These are phyloP conservation scores for Nilaparvata lugens DNA, from an alignment of 1,140 invertebrate genomes.

Conservation along the genomic window DNA sequence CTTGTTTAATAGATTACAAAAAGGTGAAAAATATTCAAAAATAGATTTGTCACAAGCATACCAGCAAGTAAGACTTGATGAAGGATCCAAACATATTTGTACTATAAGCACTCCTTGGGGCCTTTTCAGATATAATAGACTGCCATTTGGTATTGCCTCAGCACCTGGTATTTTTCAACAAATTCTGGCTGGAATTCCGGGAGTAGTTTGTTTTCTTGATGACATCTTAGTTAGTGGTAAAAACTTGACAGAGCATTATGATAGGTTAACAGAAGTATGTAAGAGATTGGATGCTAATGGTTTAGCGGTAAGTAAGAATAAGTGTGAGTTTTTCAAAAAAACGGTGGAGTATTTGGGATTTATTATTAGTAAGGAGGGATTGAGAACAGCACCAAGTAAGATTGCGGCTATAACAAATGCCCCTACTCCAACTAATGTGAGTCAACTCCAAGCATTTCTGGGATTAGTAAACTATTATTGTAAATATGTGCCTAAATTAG, in stretches of 20 bases:
- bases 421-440: slow-evolving; percentile 24
- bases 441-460: slow-evolving; percentile 28
- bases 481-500: slow-evolving; percentile 27
- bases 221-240: slow-evolving; percentile 19
- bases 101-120: slow-evolving; percentile 4
- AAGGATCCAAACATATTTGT: slow-evolving; percentile 2
- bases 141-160: neutral
- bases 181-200: slow-evolving; percentile 15
- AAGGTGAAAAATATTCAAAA: slow-evolving; percentile 5
- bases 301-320: slow-evolving; percentile 16
- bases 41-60: slow-evolving; percentile 8
- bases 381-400: slow-evolving; percentile 27
- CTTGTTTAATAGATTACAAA: neutral
- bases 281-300: slow-evolving; percentile 12
- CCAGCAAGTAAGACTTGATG: slow-evolving; percentile 9
- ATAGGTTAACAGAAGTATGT: slow-evolving; percentile 14
- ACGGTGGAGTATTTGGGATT: slow-evolving; percentile 30
- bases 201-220: slow-evolving; percentile 18
- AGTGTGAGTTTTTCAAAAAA: slow-evolving; percentile 25
- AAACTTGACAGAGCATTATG: slow-evolving; percentile 7
- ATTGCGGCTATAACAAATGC: slow-evolving; percentile 26
- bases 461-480: slow-evolving; percentile 31
- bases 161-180: slow-evolving; percentile 7
- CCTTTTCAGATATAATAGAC: slow-evolving; percentile 1
- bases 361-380: slow-evolving; percentile 26